A percentile compares a stretch with the other conserved stretches of the same genome.
These are phyloP conservation scores for Passer montanus DNA, from an alignment of 2,113 vertebrate genomes.

Conservation along the genomic window DNA sequence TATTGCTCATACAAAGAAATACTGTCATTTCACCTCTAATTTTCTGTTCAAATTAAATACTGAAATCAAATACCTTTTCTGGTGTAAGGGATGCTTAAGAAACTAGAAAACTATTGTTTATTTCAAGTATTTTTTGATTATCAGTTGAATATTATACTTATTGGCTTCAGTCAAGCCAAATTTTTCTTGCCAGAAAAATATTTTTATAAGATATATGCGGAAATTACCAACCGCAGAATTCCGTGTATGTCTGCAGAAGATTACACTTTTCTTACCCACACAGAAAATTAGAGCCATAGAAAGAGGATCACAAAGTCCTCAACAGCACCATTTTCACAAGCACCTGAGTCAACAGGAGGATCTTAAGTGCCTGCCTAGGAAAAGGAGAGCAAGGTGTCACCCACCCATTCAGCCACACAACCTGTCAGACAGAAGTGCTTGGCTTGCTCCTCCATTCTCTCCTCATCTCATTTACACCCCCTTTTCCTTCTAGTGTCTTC, in stretches of 20 bases:
- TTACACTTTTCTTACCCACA: neutral
- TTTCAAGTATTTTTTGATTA: neutral
- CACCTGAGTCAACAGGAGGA: neutral
- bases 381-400: neutral
- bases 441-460: neutral
- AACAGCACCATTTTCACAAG: neutral
- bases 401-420: neutral
- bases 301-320: neutral
- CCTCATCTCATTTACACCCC: neutral
- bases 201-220: neutral
- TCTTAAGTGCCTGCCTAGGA: neutral
- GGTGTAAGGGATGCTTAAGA: neutral
- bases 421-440: neutral
- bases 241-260: neutral
- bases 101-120: neutral
- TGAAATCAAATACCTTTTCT: neutral
- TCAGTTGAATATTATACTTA: neutral
- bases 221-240: neutral
- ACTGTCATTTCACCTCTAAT: neutral
- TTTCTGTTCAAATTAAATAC: neutral
- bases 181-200: neutral
- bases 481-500: neutral
- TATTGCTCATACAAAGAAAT: neutral
- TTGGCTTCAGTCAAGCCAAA: neutral
- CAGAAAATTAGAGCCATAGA: neutral